Evolutionary conservation across 2,113 vertebrate species (phyloP).

Genomic region (Mesembrinibis cayennensis): DNA sequence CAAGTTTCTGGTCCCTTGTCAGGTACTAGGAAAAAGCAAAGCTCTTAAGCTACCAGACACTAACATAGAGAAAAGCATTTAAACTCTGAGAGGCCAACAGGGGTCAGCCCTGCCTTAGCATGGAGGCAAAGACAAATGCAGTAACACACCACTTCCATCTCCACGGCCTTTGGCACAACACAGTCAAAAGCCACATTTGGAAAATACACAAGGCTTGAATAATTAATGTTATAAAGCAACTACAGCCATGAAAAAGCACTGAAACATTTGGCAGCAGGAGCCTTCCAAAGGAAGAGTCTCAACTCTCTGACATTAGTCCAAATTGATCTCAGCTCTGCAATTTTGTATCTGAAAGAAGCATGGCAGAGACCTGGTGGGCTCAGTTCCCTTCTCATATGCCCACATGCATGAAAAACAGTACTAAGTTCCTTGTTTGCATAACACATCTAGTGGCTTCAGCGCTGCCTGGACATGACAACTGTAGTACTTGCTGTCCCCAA

Average conservation of each 20-base stretch:
- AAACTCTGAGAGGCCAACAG: constrained; percentile 1
- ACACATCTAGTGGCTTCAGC: neutral
- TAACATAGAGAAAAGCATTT: neutral
- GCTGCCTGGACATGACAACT: neutral
- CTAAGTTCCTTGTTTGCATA: neutral
- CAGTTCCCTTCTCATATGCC: neutral
- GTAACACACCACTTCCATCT: neutral
- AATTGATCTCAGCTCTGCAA: neutral
- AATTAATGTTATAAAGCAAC: neutral
- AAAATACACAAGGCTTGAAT: neutral
- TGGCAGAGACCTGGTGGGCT: neutral
- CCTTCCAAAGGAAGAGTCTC: neutral
- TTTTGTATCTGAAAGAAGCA: neutral
- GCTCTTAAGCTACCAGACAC: neutral
- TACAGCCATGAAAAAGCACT: neutral
- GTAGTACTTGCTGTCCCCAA: neutral
- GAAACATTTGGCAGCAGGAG: neutral
- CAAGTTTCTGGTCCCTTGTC: neutral
- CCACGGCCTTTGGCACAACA: neutral
- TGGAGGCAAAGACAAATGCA: fast-evolving
- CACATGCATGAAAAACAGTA: neutral
- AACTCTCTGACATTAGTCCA: neutral
- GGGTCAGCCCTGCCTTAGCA: constrained; percentile 23
- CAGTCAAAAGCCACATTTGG: neutral
- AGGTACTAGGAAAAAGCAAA: neutral